Evolutionary conservation across 2,113 vertebrate genomes (phyloP).

Genomic region (Smithornis capensis): DNA sequence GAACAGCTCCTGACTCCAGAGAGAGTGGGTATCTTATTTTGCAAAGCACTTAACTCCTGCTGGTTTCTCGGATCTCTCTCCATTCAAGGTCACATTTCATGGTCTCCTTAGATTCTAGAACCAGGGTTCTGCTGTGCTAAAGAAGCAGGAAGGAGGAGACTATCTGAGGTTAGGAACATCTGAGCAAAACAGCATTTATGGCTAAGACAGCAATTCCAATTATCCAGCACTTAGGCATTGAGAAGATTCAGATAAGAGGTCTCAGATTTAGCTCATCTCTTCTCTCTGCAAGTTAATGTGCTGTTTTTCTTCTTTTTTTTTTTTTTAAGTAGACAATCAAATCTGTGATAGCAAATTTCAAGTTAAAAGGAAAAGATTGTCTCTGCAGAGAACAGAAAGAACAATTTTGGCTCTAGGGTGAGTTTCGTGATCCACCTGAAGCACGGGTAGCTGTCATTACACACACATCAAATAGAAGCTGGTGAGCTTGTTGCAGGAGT

Average conservation of each 20-base stretch:
- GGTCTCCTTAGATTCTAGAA: not conserved
- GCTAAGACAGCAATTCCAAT: slow-evolving; percentile 49
- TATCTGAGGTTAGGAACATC: not conserved
- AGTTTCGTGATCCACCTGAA: not conserved
- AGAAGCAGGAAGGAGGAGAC: not conserved
- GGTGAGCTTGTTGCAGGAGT: not conserved
- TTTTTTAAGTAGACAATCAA: slow-evolving; percentile 26
- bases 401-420: not conserved
- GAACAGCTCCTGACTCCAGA: not conserved
- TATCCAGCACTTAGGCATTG: slow-evolving; percentile 45
- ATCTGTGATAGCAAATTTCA: not conserved
- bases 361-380: not conserved
- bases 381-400: slow-evolving; percentile 4
- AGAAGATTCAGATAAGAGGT: slow-evolving; percentile 55
- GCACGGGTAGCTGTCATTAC: not conserved
- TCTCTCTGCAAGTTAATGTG: slow-evolving; percentile 41
- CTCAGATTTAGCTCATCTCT: slow-evolving; percentile 58
- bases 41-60: not conserved
- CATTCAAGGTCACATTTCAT: not conserved
- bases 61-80: not conserved
- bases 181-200: not conserved
- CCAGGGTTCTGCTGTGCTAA: not conserved
- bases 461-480: not conserved
- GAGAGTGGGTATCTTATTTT: not conserved
- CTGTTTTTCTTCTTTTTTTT: not conserved